Conservation (phyloP, 2,113 vertebrate genomes). For the Triplophysa dalaica region DNA sequence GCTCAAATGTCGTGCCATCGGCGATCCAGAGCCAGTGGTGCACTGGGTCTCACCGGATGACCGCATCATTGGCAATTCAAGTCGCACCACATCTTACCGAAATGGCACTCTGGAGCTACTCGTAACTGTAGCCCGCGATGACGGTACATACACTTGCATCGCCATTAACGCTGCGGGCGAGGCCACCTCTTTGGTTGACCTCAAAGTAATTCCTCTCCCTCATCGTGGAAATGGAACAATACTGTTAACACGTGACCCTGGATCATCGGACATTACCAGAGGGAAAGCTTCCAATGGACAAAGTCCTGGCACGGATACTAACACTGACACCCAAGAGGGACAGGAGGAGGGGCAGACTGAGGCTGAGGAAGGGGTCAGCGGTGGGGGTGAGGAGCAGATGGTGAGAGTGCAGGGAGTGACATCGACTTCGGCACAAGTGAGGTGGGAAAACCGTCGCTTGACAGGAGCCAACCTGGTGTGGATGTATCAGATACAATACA, state of each 20-base stretch:
- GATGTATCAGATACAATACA: conserved; percentile 84
- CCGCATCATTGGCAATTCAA: conserved; percentile 86
- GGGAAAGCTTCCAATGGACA: conserved; percentile 52
- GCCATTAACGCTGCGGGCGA: conserved; percentile 89
- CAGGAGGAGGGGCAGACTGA: conserved; percentile 55
- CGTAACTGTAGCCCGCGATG: conserved; percentile 83
- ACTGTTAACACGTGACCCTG: conserved; percentile 61
- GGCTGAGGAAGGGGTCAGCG: conserved; percentile 35
- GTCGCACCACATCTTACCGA: conserved; percentile 81
- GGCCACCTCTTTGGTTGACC: conserved; percentile 82
- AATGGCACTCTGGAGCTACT: conserved; percentile 88
- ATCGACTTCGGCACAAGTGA: conserved; percentile 82
- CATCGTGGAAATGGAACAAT: conserved; percentile 79
- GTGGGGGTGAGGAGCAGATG: conserved; percentile 50
- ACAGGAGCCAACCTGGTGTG: conserved; percentile 71
- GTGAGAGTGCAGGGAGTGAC: conserved; percentile 84
- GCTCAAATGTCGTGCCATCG: conserved; percentile 83
- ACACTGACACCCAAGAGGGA: conserved; percentile 47
- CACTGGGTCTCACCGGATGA: conserved; percentile 93
- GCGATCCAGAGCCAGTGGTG: conserved; percentile 83
- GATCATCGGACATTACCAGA: conserved; percentile 57
- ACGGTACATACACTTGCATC: conserved; percentile 86
- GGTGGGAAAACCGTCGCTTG: conserved; percentile 79
- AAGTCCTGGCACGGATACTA: conserved; percentile 44
- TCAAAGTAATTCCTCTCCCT: conserved; percentile 87